Evolutionary conservation across 1,140 invertebrate species (phyloP), one percentile per base, ranked within the genome.

Genomic region (Dufourea novaeangliae): DNA sequence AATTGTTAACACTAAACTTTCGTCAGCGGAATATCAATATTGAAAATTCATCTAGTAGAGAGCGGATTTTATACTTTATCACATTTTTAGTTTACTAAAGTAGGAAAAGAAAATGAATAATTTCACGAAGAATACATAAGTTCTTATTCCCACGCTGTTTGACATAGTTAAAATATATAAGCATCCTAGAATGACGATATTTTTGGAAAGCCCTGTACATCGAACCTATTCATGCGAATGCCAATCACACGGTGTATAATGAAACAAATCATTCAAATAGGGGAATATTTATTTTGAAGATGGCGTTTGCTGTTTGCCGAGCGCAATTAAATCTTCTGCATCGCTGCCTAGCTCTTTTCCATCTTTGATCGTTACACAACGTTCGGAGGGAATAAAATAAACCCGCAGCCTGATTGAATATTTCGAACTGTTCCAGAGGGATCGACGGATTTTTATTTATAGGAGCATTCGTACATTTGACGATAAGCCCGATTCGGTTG

Each of bases 401-500:
- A 20, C 57, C 20, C 17, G 11, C 1, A 14, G 12, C 25, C 6
- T 10, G 25, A 20, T 12, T 2, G 17, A 32, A 17, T 22, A 32
- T 44, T 44, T 25, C 50, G 2, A 17, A 2, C 27, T 29, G 61
- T n/a, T 14, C 22, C 11, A 2, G 3, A n/a, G 2, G 34, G 27
- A 37, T 66, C 56, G 54, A 66, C 27, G 8, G 12, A 22, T 29
- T 57, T 67, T 74, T 57, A 57, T 63, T 62, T 32, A 44, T 62
- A 7, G 10, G 14, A 37, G 57, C 67, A 56, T 44, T 44, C 14
- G 34, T 75, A n/a, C 29, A 39, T 52, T 37, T 17, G 7, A 1
- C 4, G 4, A 29, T 7, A 27, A 52, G 37, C 44, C 22, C 11
- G 11, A 1, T 3, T 8, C n/a, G 29, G 1, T 10, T 3, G 6